Conservation (phyloP, 2,797 vertebrate genomes). For the Echeneis naucrates region DNA sequence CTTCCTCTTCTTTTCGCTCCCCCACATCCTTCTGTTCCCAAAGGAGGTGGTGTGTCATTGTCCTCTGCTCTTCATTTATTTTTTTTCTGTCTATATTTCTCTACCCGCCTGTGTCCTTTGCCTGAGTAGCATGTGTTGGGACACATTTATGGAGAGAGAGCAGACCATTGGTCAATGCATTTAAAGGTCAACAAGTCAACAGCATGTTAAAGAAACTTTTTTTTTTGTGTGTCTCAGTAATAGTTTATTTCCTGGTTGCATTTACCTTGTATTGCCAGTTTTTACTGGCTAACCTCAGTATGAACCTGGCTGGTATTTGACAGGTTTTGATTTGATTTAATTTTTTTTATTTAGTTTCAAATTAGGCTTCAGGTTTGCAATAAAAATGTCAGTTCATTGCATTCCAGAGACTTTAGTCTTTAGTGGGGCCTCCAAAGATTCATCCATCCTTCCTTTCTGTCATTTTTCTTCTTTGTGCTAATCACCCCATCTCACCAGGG, state of each 20-base stretch:
- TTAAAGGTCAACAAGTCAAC: slow-evolving; percentile 41
- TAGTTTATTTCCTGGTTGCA: slow-evolving; percentile 13
- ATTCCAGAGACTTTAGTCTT: slow-evolving; percentile 30
- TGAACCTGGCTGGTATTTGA: neutral
- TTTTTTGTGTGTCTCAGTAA: slow-evolving; percentile 16
- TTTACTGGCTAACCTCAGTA: slow-evolving; percentile 16
- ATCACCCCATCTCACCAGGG: slow-evolving; percentile 61
- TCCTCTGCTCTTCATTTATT: slow-evolving; percentile 50
- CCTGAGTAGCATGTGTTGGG: slow-evolving; percentile 45
- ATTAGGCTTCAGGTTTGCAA: slow-evolving; percentile 16
- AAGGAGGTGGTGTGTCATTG: slow-evolving; percentile 68
- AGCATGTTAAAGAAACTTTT: neutral
- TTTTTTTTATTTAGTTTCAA: neutral
- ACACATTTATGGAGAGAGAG: slow-evolving; percentile 6
- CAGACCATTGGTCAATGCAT: slow-evolving; percentile 14
- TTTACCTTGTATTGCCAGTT: neutral
- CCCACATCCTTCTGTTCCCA: slow-evolving; percentile 58
- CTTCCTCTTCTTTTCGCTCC: slow-evolving; percentile 52
- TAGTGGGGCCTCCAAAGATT: slow-evolving; percentile 20
- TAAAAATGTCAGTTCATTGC: slow-evolving; percentile 23
- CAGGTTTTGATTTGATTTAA: slow-evolving; percentile 1
- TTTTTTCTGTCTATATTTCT: slow-evolving; percentile 41
- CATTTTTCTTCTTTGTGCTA: slow-evolving; percentile 62
- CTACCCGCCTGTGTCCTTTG: slow-evolving; percentile 50
- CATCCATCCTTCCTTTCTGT: slow-evolving; percentile 38